Conservation (phyloP, 1,140 invertebrate genomes). For the Pseudomyrmex cubaensis region DNA sequence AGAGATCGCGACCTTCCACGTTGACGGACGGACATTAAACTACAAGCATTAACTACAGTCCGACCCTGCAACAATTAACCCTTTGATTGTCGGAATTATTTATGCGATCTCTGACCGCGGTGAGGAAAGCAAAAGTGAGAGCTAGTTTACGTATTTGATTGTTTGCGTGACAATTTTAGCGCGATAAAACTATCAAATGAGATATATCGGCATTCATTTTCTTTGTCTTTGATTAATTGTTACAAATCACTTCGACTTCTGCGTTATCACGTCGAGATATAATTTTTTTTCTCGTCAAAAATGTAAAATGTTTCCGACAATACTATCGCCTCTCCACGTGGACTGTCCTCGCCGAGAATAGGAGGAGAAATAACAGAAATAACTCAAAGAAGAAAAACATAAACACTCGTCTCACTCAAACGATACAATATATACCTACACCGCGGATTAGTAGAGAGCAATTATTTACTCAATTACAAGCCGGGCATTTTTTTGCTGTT, state of each 20-base stretch:
- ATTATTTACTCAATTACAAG: conserved; percentile 25
- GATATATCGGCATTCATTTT: too few relatives aligned
- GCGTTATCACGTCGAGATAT: too few relatives aligned
- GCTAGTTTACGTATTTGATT: background rate
- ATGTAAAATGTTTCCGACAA: too few relatives aligned
- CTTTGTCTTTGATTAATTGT: too few relatives aligned
- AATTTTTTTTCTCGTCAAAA: too few relatives aligned
- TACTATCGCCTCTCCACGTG: too few relatives aligned
- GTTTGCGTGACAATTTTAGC: background rate
- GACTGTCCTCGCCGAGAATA: too few relatives aligned
- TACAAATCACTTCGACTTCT: too few relatives aligned
- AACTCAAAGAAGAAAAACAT: background rate
- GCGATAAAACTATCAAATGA: background rate
- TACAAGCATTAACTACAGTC: conserved; percentile 27
- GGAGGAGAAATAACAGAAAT: too few relatives aligned
- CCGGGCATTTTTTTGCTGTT: background rate
- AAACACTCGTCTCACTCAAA: background rate
- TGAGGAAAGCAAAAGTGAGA: background rate
- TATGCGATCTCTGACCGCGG: background rate
- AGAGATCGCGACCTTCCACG: conserved; percentile 58
- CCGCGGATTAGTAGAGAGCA: conserved; percentile 1
- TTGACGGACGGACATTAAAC: conserved; percentile 54
- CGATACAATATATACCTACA: background rate
- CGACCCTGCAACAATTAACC: conserved; percentile 35
- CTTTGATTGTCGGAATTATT: conserved; percentile 43